These are phyloP conservation scores for Heliconius aoede DNA, from an alignment of 2,888 invertebrate species.

Conservation along the genomic window DNA sequence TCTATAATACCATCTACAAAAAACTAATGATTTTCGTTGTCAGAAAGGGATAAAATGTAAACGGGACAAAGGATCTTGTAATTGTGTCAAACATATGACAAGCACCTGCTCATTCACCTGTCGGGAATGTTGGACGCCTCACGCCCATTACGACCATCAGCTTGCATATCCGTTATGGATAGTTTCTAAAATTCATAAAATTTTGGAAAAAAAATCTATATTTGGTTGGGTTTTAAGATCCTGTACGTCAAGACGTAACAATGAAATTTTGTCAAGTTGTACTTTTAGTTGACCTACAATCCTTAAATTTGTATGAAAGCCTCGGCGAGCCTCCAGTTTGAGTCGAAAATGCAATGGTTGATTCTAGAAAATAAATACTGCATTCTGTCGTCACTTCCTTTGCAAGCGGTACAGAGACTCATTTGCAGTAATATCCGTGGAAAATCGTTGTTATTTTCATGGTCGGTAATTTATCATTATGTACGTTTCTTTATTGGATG, in stretches of 20 bases:
- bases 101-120: conserved; percentile 60
- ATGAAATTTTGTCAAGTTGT: too few species aligned
- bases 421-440: conserved; percentile 42
- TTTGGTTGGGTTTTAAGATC: neutral
- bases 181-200: neutral
- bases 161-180: conserved; percentile 11
- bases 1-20: neutral
- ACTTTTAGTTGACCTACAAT: too few species aligned
- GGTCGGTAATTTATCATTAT: conserved; percentile 38
- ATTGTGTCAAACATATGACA: conserved; percentile 47
- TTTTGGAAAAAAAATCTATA: neutral
- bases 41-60: neutral
- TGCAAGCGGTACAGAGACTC: conserved; percentile 38
- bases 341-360: neutral
- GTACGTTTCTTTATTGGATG: conserved; percentile 14
- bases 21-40: neutral
- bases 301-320: too few species aligned
- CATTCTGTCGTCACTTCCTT: conserved; percentile 38
- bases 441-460: conserved; percentile 42
- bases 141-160: neutral
- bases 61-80: conserved; percentile 43
- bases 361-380: conserved; percentile 19
- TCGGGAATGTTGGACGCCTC: conserved; percentile 24
- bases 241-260: too few species aligned
- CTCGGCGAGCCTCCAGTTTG: too few species aligned